Conservation (phyloP, 1,140 invertebrate genomes). For the Oryctes rhinoceros region DNA sequence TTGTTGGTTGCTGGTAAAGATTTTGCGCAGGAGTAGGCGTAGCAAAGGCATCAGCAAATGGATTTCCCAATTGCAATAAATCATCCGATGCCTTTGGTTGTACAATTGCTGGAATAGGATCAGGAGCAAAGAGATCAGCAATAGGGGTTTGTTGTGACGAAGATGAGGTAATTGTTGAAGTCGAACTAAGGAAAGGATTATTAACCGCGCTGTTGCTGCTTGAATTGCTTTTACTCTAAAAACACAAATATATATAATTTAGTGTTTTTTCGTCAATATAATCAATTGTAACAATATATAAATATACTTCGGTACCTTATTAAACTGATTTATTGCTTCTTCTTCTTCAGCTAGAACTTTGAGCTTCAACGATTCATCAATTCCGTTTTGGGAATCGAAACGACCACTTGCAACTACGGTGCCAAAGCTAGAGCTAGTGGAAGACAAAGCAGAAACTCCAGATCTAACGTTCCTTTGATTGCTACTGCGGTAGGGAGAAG, state of each 20-base stretch:
- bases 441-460: slow-evolving; percentile 88
- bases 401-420: slow-evolving; percentile 75
- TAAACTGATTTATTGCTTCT: slow-evolving; percentile 93
- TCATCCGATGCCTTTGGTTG: slow-evolving; percentile 84
- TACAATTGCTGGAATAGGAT: slow-evolving; percentile 60
- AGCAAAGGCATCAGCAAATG: slow-evolving; percentile 88
- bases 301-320: slow-evolving; percentile 57
- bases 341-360: slow-evolving; percentile 94
- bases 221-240: slow-evolving; percentile 52
- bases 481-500: slow-evolving; percentile 62
- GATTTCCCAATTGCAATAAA: slow-evolving; percentile 87
- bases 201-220: slow-evolving; percentile 70
- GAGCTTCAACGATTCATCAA: slow-evolving; percentile 85
- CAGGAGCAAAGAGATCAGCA: slow-evolving; percentile 78
- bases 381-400: slow-evolving; percentile 75
- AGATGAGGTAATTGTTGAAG: slow-evolving; percentile 64
- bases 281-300: slow-evolving; percentile 36
- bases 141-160: slow-evolving; percentile 66
- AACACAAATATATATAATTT: background rate
- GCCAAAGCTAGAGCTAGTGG: slow-evolving; percentile 86
- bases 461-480: slow-evolving; percentile 88
- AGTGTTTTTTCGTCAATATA: background rate
- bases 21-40: slow-evolving; percentile 60
- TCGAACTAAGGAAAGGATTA: slow-evolving; percentile 82
- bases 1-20: slow-evolving; percentile 63